phyloP scores from a whole-genome alignment of 2,888 invertebrate species.

The Sphaerophoria taeniata region DNA sequence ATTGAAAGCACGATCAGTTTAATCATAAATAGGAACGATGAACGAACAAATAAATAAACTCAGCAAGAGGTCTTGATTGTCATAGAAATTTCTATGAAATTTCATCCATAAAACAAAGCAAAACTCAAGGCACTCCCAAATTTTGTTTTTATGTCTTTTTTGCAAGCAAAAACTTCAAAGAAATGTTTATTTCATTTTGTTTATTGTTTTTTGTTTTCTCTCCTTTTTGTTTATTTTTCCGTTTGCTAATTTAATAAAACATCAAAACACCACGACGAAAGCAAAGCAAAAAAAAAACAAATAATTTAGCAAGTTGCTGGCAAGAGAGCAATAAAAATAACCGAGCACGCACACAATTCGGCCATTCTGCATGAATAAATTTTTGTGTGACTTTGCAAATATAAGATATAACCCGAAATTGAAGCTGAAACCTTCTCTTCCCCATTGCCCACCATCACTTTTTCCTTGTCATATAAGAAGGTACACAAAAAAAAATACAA shows the following conservation, averaged over 20 bases:
- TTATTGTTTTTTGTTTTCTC: background rate
- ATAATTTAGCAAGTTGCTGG: background rate
- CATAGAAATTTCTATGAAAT: conserved; percentile 8
- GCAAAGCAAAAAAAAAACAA: too few species aligned
- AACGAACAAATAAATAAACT: background rate
- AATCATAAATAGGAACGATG: too few species aligned
- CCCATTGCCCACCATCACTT: background rate
- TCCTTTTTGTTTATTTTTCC: background rate
- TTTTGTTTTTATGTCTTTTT: background rate
- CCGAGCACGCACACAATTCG: conserved; percentile 40
- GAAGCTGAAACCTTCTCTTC: background rate
- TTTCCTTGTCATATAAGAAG: too few species aligned
- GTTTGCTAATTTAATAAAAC: conserved; percentile 30
- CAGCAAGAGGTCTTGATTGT: background rate
- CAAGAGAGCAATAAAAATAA: conserved; percentile 40
- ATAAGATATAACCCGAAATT: background rate
- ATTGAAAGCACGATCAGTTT: too few species aligned
- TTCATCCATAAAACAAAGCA: background rate
- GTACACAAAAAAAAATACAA: background rate
- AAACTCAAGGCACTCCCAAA: conserved; percentile 15
- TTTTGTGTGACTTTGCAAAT: conserved; percentile 31
- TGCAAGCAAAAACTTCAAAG: conserved; percentile 20
- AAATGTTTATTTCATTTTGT: background rate
- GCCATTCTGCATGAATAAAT: conserved; percentile 45
- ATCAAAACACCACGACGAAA: conserved; percentile 25